Evolutionary conservation across 2,797 vertebrate genomes (phyloP), one percentile per base, ranked within the genome.

Genomic region (Trematomus bernacchii): DNA sequence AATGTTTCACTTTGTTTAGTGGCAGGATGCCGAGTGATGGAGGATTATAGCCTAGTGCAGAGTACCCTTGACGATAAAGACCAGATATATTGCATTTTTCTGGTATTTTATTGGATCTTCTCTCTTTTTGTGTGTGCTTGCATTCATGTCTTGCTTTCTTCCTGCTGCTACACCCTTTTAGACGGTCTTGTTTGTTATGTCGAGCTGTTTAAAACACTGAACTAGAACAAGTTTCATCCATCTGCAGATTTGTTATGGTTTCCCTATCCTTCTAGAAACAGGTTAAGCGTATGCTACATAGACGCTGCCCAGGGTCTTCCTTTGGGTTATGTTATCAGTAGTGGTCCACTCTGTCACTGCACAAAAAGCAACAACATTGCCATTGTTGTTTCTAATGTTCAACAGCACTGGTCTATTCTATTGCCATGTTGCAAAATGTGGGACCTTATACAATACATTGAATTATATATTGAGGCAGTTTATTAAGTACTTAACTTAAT

Each of bases 1-100:
- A 79, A 76, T 71, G 43, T 63, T 85, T 74, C 23, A 58, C 55
- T 83, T 86, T 85, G 57, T 84, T 80, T 73, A 40, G 48, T 64
- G n/a, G 55, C 64, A 82, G 70, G 54, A 72, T 75, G 68, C 37
- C 9, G 21, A 76, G 19, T 71, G 51, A 71, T 85, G 68, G 61
- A 59, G 71, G 23, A 84, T 74, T 64, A 77, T 48, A 51, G 51
- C 40, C 47, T 67, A 67, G 30, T 66, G 71, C 54, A 6, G 43
- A 55, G 54, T 27, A 51, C 55, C n/a, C 47, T 33, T 61, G 55
- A 68, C 46, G 73, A 59, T 57, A 58, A 13, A 78, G 13, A 52
- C 65, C 44, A 55, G 44, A 55, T 81, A 33, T 37, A 61, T 68
- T 61, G 44, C 10, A 48, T 18, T 71, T 46, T 67, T 5, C 27